Base-by-base conservation (phyloP, 2,888 invertebrate genomes). In the Cataglyphis cursor region DNA sequence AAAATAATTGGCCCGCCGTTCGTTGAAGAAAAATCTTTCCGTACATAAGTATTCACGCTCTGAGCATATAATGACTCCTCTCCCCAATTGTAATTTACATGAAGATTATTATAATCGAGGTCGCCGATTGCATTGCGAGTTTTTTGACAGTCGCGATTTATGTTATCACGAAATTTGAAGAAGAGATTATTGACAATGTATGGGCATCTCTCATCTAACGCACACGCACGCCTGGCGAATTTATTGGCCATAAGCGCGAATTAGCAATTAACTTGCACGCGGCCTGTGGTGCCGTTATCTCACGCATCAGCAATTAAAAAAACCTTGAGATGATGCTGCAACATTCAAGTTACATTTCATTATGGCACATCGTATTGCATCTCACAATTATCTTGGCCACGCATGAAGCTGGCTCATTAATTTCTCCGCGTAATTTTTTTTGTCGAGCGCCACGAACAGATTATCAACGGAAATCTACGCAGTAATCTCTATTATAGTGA, bases 331-430 rank as follows among this genome's bases (percentile, higher is more conserved):
- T 80, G 78, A 80, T 80, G 78, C 78, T 80, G 78, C 78, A 80
- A 80, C 78, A 80, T 80, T 80, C 73, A 80, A 80, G 78, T 72
- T 80, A 80, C 78, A 72, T 80, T 72, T 80, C 78, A 80, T 80
- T 80, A 80, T 80, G 73, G 78, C 78, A 80, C 78, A 61, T 72
- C 78, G 73, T 80, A 80, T 80, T 80, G 73, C 78, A 72, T 80
- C 78, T 80, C 44, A 72, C 78, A 80, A 80, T 80, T 80, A 80
- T 80, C 78, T 72, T 72, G 59, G 59, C 78, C 9, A 80, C 78
- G 73, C 73, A 80, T 59, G 78, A 72, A 41, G 78, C 59, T 35
- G 78, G 59, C 78, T 80, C 78, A 72, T 80, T 80, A 80, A 80
- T 80, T 80, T 80, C 59, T 15, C 21, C 57, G 57, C 9, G 72